Percentiles rank a stretch among this genome's conserved stretches.
Evolutionary conservation across 2,888 invertebrate species (phyloP).

Genomic region (Chorisops tibialis): DNA sequence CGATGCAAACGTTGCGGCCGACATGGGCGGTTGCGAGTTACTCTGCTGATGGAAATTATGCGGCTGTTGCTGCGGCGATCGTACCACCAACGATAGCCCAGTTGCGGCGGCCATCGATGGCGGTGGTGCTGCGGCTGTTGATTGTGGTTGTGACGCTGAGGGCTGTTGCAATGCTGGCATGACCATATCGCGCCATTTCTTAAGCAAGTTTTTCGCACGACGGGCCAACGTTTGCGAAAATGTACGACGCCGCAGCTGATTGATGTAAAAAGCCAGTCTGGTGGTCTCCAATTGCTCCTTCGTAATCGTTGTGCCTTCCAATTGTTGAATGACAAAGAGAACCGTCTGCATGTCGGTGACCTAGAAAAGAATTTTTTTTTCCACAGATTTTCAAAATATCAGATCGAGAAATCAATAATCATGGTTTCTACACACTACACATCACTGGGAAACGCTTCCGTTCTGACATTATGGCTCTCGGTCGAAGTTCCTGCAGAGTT

Average conservation of each 20-base stretch:
- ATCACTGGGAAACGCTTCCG: too few relatives aligned
- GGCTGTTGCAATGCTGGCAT: slow-evolving; percentile 53
- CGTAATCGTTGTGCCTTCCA: slow-evolving; percentile 74
- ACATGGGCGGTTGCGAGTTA: neutral
- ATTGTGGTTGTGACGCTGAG: slow-evolving; percentile 24
- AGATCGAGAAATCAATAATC: neutral
- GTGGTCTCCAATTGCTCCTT: slow-evolving; percentile 66
- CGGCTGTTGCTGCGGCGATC: neutral
- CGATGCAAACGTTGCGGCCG: neutral
- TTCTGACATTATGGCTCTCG: too few relatives aligned
- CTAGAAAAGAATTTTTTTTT: slow-evolving; percentile 55
- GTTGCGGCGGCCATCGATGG: neutral
- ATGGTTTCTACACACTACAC: neutral
- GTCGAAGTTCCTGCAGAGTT: too few relatives aligned
- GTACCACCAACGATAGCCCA: neutral
- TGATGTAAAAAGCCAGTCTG: slow-evolving; percentile 89
- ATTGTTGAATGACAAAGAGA: slow-evolving; percentile 85
- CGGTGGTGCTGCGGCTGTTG: neutral
- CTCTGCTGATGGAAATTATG: neutral
- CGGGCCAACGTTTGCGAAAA: slow-evolving; percentile 79
- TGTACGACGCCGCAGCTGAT: slow-evolving; percentile 84
- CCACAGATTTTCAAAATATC: neutral
- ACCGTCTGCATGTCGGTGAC: slow-evolving; percentile 93
- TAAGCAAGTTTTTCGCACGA: slow-evolving; percentile 86
- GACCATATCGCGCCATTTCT: slow-evolving; percentile 88